These are phyloP conservation scores for Metacarcinus magister DNA, from an alignment of 2,888 invertebrate genomes.

Conservation along the genomic window DNA sequence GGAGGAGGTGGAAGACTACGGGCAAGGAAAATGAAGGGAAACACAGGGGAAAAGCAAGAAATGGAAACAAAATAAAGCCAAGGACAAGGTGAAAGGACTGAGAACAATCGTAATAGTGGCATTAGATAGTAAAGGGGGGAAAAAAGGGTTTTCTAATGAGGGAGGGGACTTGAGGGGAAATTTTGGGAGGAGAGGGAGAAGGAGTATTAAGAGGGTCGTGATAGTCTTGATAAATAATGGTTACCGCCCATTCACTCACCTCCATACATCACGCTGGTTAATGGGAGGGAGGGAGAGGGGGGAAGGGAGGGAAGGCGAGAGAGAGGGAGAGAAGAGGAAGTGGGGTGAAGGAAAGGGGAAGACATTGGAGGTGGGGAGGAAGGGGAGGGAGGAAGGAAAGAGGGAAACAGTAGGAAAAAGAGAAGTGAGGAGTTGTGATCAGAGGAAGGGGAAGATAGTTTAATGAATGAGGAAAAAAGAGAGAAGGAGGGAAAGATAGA, in stretches of 20 bases:
- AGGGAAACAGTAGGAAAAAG: not conserved
- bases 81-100: not conserved
- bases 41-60: not conserved
- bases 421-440: not conserved
- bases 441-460: not conserved
- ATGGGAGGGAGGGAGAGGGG: not conserved
- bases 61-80: not conserved
- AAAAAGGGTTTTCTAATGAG: not conserved
- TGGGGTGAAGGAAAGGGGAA: not conserved
- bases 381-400: too few relatives aligned
- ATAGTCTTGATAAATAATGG: conserved; percentile 45
- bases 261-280: not conserved
- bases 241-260: not conserved
- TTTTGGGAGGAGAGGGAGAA: not conserved
- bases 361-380: not conserved
- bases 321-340: not conserved
- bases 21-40: not conserved
- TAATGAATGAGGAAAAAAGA: not conserved
- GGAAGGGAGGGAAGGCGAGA: not conserved
- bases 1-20: not conserved
- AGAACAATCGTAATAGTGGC: not conserved
- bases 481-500: not conserved
- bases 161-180: not conserved
- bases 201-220: conserved; percentile 33
- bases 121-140: not conserved